A percentile compares a stretch with the other conserved stretches of the same genome.
phyloP scores from a whole-genome alignment of 2,888 invertebrate species.

The Nomada flava region DNA sequence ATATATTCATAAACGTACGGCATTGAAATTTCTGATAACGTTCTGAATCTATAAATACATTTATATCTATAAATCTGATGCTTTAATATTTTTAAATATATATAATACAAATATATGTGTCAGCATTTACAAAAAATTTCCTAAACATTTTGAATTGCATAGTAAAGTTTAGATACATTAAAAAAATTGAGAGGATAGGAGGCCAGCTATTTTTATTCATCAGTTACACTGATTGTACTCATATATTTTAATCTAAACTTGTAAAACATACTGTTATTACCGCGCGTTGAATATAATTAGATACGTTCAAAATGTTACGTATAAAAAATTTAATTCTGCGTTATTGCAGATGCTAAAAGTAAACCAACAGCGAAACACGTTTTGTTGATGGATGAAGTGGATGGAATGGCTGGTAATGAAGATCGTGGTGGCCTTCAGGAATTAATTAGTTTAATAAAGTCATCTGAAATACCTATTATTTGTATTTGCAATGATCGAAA shows the following conservation, averaged over 20 bases:
- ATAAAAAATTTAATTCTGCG: neutral
- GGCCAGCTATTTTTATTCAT: neutral
- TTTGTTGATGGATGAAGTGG: constrained; percentile 99
- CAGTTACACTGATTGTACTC: neutral
- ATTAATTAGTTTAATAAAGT: constrained; percentile 95
- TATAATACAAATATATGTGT: too few species aligned
- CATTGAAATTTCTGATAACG: neutral
- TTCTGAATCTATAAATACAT: neutral
- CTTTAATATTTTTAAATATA: too few species aligned
- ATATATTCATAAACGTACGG: too few species aligned
- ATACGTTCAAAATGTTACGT: neutral
- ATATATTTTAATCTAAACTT: neutral
- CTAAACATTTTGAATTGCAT: too few species aligned
- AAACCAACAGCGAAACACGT: constrained; percentile 89
- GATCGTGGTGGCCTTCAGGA: constrained; percentile 99
- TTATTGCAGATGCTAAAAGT: constrained; percentile 47
- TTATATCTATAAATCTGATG: too few species aligned
- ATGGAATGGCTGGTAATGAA: constrained; percentile 99
- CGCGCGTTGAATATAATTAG: neutral
- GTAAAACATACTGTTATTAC: neutral
- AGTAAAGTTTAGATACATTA: too few species aligned
- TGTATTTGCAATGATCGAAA: constrained; percentile 99
- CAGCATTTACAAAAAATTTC: too few species aligned
- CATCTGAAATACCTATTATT: constrained; percentile 93
- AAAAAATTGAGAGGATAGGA: neutral